Base-by-base conservation (phyloP, 2,888 invertebrate genomes). In the Torymus auratus region DNA sequence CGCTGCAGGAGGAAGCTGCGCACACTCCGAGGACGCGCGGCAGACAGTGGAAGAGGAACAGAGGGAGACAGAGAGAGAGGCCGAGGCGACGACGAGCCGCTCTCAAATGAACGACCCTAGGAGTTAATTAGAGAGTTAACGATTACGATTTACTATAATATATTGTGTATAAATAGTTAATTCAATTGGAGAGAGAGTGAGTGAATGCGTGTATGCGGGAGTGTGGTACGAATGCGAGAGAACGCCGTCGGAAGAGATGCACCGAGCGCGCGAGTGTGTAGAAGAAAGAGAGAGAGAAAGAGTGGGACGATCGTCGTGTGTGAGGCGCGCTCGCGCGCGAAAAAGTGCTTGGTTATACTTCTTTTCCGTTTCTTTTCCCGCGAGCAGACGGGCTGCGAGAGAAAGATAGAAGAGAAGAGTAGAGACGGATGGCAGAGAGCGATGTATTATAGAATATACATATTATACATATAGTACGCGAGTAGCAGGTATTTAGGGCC, bases 101-200 rank as follows among this genome's bases (percentile, higher is more conserved):
- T 83, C 81, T 83, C 84, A 83, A 82, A 83, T 17, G 20, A 60
- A 82, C 41, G 41, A 56, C 77, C 80, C 83, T 86, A 86, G 86
- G 76, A 81, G 85, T 83, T 85, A 87, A 87, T 85, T 86, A 85
- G 85, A 84, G 85, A 87, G 87, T 87, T 89, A 88, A 88, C 88
- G 86, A 89, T 87, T 88, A 89, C 88, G 88, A 88, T 91, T 90
- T 90, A 90, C 87, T 88, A 90, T 90, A 90, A 90, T 90, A 90
- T 90, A 91, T 91, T 90, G 90, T 88, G 89, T 90, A 90, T 90
- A 90, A 90, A 89, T 91, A 91, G 89, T 88, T 91, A 91, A 90
- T 91, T 90, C 86, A 90, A 90, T 88, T 88, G 86, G 85, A 7
- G 41, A 41, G 85, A 72, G 75, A 82, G 78, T 82, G 78, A 55